Evolutionary conservation across 2,888 invertebrate species (phyloP).

Genomic region (Podabrus alpinus): DNA sequence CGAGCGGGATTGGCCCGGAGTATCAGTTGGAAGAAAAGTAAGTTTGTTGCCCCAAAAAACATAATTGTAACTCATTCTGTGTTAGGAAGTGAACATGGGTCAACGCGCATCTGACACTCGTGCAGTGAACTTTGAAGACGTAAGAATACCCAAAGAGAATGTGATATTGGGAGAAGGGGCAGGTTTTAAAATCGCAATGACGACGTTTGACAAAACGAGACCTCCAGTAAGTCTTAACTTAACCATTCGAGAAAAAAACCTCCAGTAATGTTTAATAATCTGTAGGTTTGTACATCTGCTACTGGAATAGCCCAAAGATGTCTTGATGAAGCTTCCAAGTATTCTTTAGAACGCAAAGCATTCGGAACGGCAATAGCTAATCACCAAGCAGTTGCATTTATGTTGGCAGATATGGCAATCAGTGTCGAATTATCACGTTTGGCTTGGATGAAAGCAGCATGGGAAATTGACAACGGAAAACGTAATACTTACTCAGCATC

Average conservation of each 20-base stretch:
- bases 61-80: neutral
- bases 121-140: conserved; percentile 96
- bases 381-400: conserved; percentile 91
- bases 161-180: conserved; percentile 87
- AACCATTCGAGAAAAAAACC: neutral
- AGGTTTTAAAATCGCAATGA: conserved; percentile 98
- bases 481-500: conserved; percentile 87
- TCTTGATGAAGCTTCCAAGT: conserved; percentile 90
- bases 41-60: neutral
- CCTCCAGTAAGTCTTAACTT: conserved; percentile 69
- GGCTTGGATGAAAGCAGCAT: conserved; percentile 86
- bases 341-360: conserved; percentile 89
- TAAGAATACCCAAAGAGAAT: conserved; percentile 92
- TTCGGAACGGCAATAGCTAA: conserved; percentile 83
- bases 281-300: conserved; percentile 85
- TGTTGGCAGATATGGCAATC: conserved; percentile 95
- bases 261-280: neutral
- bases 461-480: conserved; percentile 84
- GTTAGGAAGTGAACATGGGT: conserved; percentile 92
- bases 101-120: conserved; percentile 94
- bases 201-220: conserved; percentile 92
- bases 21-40: conserved; percentile 89
- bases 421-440: conserved; percentile 86
- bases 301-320: conserved; percentile 89
- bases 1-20: conserved; percentile 85